Percentiles rank a stretch among this genome's conserved stretches.
phyloP scores from a whole-genome alignment of 2,113 vertebrate species.

The Rousettus leschenaultii region DNA sequence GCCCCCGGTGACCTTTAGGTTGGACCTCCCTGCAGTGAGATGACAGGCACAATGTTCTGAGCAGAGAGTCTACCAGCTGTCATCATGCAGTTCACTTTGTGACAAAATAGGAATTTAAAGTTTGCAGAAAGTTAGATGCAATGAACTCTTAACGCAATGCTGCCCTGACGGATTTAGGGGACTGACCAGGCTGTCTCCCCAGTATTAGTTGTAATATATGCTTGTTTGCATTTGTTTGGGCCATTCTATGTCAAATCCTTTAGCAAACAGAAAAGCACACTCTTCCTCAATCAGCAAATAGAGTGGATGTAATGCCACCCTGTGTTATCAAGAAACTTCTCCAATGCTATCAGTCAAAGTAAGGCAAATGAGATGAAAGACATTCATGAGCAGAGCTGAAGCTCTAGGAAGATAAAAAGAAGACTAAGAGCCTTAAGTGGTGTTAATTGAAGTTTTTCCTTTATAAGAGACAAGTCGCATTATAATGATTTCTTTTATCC shows the following conservation, averaged over 20 bases:
- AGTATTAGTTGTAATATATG: background rate
- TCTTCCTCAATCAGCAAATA: background rate
- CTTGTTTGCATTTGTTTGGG: background rate
- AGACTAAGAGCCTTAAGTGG: constrained; percentile 47
- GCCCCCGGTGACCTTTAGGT: constrained; percentile 44
- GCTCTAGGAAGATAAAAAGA: constrained; percentile 56
- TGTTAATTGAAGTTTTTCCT: constrained; percentile 56
- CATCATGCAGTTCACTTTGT: background rate
- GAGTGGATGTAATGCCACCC: background rate
- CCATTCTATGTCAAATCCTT: background rate
- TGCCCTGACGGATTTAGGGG: background rate
- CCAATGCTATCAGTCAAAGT: constrained; percentile 2
- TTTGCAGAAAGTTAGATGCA: background rate
- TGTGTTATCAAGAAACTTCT: background rate
- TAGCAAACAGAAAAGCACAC: background rate
- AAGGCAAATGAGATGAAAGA: constrained; percentile 59
- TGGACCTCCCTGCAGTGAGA: background rate
- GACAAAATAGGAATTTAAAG: constrained; percentile 3
- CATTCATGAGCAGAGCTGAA: background rate
- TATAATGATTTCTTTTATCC: constrained; percentile 57
- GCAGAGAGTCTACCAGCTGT: constrained; percentile 29
- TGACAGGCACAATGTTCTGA: background rate
- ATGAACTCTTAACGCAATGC: background rate
- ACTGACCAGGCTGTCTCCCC: background rate
- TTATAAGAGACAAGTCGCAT: constrained; percentile 32